These are phyloP conservation scores for Anorthoa munda DNA, from an alignment of 2,888 invertebrate genomes.

Conservation along the genomic window DNA sequence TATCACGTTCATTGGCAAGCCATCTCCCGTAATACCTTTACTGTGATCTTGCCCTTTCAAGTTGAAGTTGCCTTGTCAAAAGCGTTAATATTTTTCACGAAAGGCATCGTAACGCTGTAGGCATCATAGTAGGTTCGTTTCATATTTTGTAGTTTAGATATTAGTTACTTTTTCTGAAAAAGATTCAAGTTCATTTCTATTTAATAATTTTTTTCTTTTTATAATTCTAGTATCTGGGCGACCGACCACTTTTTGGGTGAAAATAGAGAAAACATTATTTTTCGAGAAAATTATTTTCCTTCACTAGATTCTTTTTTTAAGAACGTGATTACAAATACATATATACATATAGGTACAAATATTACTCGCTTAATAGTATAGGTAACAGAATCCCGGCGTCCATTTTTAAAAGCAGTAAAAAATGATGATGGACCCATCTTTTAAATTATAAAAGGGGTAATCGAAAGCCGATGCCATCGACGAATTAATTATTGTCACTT, in stretches of 20 bases:
- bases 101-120: neutral
- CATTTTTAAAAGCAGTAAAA: slow-evolving; percentile 57
- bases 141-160: neutral
- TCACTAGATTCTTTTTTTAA: no score
- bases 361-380: no score
- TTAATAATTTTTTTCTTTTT: neutral
- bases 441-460: slow-evolving; percentile 69
- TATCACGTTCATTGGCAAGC: slow-evolving; percentile 12
- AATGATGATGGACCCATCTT: slow-evolving; percentile 63
- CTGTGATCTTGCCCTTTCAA: slow-evolving; percentile 2
- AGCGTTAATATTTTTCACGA: neutral
- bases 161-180: neutral
- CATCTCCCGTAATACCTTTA: slow-evolving; percentile 23
- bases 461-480: slow-evolving; percentile 74
- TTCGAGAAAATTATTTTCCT: no score
- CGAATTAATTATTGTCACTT: slow-evolving; percentile 81
- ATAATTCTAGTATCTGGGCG: neutral
- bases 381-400: slow-evolving; percentile 33
- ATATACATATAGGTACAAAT: no score
- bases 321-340: no score
- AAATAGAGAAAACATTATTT: no score
- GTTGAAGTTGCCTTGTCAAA: neutral
- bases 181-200: neutral
- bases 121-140: neutral
- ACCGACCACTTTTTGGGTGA: no score